Base-by-base conservation (phyloP, 2,797 vertebrate genomes). In the Setipinna tenuifilis region DNA sequence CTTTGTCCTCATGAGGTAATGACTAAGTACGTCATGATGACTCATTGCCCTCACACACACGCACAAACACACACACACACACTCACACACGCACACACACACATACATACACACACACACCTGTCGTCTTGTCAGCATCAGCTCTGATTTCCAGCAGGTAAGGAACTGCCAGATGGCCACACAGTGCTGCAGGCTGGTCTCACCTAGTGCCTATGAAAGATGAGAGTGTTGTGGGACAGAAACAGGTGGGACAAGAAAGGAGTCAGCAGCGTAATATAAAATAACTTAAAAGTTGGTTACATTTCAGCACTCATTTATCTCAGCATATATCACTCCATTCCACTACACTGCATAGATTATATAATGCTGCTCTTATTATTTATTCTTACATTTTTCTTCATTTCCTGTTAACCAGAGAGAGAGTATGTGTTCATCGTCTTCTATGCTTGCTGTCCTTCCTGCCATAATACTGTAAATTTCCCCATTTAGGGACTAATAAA, bases 131-230 rank as follows among this genome's bases (percentile, higher is more conserved):
- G n/a, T 92, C 46, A 95, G 87, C 90, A 94, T 92, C 0, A 95
- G 91, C 84, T 95, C 95, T 82, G 95, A 96, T 88, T 93, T 96
- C 95, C 95, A 95, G 57, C 92, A 94, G 17, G 93, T 95, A n/a
- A 96, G 91, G 61, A 95, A 92, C 88, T 96, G 95, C 95, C 95
- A 96, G 88, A 92, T 93, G 84, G 91, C 93, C 2, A 90, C 85
- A 83, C 91, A 91, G 89, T 96, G 92, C 62, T 92, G 89, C 83
- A 96, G 92, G 83, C 82, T 92, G 88, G 89, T 93, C 46, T 94
- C 93, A 50, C 89, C 87, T 0, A 96, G 92, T 83, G 89, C 90
- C 95, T 96, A 12, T 75, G 25, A 41, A 59, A n/a, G 1, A 44
- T 78, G 10, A 78, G 14, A 31, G 19, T 4, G 19, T 19, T 3